Percentiles rank a stretch among this genome's conserved stretches.
Conservation (phyloP, 2,113 vertebrate species). For the Callochromis pleurospilus region DNA sequence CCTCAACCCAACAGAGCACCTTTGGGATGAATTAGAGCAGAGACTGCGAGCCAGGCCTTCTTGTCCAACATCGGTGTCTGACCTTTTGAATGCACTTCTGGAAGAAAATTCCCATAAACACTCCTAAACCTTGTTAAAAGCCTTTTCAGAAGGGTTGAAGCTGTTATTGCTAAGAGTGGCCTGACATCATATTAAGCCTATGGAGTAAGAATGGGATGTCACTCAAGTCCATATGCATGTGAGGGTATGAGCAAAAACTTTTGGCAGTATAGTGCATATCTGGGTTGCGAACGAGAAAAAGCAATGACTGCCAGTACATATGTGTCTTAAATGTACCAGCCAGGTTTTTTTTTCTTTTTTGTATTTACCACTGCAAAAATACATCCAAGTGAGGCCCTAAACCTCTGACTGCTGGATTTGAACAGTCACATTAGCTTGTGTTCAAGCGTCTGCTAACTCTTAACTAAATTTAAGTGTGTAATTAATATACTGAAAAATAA, state of each 20-base stretch:
- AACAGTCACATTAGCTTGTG: not conserved
- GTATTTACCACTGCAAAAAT: not conserved
- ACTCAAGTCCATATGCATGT: not conserved
- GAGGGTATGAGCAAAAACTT: not conserved
- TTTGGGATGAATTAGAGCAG: not conserved
- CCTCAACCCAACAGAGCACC: not conserved
- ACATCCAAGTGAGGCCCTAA: not conserved
- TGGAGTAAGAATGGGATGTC: not conserved
- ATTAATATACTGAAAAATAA: not conserved
- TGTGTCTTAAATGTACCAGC: not conserved
- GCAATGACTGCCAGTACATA: not conserved
- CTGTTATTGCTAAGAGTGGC: not conserved
- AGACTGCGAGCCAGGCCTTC: not conserved
- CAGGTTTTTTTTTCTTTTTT: rapidly evolving
- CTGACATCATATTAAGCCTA: not conserved
- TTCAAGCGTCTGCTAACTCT: not conserved
- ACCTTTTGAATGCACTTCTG: not conserved
- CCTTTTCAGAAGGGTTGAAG: not conserved
- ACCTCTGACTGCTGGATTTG: not conserved
- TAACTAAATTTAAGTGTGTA: not conserved
- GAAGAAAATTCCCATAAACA: not conserved
- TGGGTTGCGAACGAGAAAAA: not conserved
- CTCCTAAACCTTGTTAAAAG: not conserved
- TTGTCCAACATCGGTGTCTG: not conserved
- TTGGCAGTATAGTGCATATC: not conserved